These are phyloP conservation scores for Leptinotarsa juncta DNA, from an alignment of 2,888 invertebrate species.

Conservation along the genomic window DNA sequence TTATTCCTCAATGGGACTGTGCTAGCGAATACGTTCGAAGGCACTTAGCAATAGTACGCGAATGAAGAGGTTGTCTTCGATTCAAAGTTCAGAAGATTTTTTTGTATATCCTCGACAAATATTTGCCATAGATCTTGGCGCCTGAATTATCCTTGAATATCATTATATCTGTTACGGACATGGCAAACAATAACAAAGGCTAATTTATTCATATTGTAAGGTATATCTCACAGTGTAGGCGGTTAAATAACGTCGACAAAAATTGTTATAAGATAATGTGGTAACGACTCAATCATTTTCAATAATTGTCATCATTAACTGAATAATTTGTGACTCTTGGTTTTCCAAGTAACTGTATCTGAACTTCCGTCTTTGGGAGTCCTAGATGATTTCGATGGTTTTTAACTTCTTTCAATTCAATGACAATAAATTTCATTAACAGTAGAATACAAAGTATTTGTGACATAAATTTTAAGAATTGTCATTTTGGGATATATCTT, in stretches of 20 bases:
- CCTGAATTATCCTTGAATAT: constrained; percentile 39
- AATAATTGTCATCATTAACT: constrained; percentile 7
- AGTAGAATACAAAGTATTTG: too few species aligned
- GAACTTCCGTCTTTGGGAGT: neutral
- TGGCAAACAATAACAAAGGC: constrained; percentile 28
- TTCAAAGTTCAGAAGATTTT: constrained; percentile 11
- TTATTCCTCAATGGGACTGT: neutral
- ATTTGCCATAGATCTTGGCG: constrained; percentile 43
- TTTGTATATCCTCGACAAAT: constrained; percentile 35
- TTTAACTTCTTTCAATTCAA: neutral
- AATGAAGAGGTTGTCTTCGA: neutral
- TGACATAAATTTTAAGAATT: too few species aligned
- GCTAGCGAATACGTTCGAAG: neutral
- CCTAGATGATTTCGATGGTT: neutral
- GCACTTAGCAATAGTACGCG: neutral
- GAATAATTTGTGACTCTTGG: constrained; percentile 8
- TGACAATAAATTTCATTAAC: too few species aligned
- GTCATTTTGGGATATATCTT: too few species aligned
- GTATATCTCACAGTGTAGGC: constrained; percentile 7
- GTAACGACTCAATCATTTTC: constrained; percentile 18
- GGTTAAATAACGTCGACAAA: neutral
- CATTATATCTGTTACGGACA: constrained; percentile 30
- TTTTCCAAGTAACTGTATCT: neutral
- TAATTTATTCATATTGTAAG: constrained; percentile 14
- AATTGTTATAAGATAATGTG: constrained; percentile 11